Evolutionary conservation across 2,113 vertebrate genomes (phyloP), one percentile per base, ranked within the genome.

Genomic region (Phrynosoma blainvillii): DNA sequence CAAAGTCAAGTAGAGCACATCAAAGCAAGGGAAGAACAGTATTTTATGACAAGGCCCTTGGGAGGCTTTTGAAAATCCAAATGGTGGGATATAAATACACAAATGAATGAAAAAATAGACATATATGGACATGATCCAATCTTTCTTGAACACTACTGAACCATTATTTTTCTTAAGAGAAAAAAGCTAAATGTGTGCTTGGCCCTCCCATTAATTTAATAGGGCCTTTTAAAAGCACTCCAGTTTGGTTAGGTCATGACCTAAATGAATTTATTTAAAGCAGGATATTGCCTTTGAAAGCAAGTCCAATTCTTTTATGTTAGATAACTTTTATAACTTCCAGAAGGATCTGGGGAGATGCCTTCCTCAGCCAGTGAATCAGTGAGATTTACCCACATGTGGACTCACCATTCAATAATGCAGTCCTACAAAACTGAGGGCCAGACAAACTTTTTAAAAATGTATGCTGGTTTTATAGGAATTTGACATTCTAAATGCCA

Each of bases 311-410:
- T 90, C 11, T 76, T 88, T 81, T 30, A 76, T 42, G 47, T 94
- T 92, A 84, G 73, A 88, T 70, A 82, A 89, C 86, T 52, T 23
- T 87, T 84, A 87, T 40, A 87, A 82, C 70, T 85, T 86, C 93
- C 87, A 42, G 5, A 32, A 88, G 92, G 47, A 76, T 59, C 30
- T 94, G 30, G 62, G 47, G 86, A 82, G 93, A 70, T 9, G 14
- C 27, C 71, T 59, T 92, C 59, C 66, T 71, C 2, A 0, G 86
- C 66, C 91, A 56, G 87, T 47, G 86, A 84, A 89, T 74, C 79
- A 84, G 74, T 47, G 92, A 92, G 87, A 94, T 94, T 54, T 59
- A 91, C 92, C 87, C 5, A 47, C 47, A 47, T 47, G 47, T 47
- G 47, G 47, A 47, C 36, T 36, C 7, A 47, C 47, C 47, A 62